A percentile compares a stretch with the other conserved stretches of the same genome.
phyloP scores from a whole-genome alignment of 1,140 invertebrate genomes.

The Anastrepha obliqua region DNA sequence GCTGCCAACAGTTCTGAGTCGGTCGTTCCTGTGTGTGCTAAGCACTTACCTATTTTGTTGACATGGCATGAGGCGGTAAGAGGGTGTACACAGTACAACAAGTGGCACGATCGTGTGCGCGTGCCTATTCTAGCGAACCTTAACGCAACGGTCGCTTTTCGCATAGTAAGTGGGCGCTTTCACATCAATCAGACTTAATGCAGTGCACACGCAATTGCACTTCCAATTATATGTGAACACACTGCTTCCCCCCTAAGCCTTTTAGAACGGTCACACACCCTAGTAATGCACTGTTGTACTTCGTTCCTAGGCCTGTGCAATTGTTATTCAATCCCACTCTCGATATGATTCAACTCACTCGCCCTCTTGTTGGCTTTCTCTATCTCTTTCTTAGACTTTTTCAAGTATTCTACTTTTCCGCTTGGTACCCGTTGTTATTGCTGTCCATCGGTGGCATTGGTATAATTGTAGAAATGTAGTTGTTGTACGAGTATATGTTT shows the following conservation, averaged over 20 bases:
- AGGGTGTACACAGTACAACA: neutral
- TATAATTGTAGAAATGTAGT: neutral
- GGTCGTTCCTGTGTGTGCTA: neutral
- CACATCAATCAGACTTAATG: conserved; percentile 10
- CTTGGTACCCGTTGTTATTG: neutral
- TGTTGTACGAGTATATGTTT: no score
- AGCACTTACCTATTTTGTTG: no score
- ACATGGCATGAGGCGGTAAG: no score
- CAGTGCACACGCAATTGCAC: conserved; percentile 1
- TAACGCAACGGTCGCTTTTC: neutral
- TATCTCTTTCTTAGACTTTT: neutral
- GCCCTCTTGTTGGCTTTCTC: neutral
- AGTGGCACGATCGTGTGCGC: conserved; percentile 20
- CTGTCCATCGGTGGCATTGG: neutral
- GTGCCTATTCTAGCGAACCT: neutral
- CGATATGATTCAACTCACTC: neutral
- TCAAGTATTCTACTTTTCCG: neutral
- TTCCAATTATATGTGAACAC: neutral
- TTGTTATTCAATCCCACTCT: neutral
- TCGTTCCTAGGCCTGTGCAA: no score
- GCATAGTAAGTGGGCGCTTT: conserved; percentile 13
- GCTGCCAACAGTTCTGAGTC: neutral
- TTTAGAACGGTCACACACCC: neutral
- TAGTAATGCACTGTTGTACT: no score
- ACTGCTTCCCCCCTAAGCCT: neutral